Evolutionary conservation across 2,797 vertebrate genomes (phyloP).

Genomic region (Sebastes baramenuke): DNA sequence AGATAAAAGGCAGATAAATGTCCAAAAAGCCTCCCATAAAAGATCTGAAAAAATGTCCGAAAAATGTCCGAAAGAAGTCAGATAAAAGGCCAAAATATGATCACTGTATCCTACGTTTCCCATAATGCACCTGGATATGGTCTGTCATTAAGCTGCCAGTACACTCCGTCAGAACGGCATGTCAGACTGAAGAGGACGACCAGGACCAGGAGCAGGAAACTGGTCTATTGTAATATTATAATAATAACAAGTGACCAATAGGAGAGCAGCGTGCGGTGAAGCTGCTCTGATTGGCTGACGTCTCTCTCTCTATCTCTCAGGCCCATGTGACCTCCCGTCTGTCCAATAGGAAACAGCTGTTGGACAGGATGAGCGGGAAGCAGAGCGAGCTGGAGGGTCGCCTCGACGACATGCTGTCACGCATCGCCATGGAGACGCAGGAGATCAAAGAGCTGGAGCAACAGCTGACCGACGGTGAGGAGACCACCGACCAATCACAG

Average conservation of each 20-base stretch:
- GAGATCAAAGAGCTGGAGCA: conserved; percentile 95
- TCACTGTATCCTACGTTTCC: no score
- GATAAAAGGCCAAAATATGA: no score
- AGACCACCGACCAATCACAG: conserved; percentile 11
- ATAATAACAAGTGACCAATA: not conserved
- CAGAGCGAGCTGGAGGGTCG: conserved; percentile 86
- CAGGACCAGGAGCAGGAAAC: no score
- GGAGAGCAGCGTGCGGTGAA: not conserved
- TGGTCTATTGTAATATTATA: no score
- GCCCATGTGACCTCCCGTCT: conserved; percentile 82
- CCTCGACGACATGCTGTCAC: conserved; percentile 88
- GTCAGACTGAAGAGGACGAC: no score
- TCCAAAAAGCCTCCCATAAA: no score
- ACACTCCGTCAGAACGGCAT: no score
- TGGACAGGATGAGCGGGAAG: conserved; percentile 86
- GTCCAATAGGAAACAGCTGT: conserved; percentile 80
- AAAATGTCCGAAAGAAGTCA: no score
- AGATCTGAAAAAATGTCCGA: no score
- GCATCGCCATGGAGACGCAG: conserved; percentile 91
- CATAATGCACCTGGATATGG: no score
- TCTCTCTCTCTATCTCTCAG: conserved; percentile 62
- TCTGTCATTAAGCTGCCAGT: no score
- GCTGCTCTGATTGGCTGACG: conserved; percentile 1
- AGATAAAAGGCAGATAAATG: no score
- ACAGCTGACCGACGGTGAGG: conserved; percentile 91